Evolutionary conservation across 2,797 vertebrate genomes (phyloP), one percentile per base, ranked within the genome.

Genomic region (Nyctalus aviator): DNA sequence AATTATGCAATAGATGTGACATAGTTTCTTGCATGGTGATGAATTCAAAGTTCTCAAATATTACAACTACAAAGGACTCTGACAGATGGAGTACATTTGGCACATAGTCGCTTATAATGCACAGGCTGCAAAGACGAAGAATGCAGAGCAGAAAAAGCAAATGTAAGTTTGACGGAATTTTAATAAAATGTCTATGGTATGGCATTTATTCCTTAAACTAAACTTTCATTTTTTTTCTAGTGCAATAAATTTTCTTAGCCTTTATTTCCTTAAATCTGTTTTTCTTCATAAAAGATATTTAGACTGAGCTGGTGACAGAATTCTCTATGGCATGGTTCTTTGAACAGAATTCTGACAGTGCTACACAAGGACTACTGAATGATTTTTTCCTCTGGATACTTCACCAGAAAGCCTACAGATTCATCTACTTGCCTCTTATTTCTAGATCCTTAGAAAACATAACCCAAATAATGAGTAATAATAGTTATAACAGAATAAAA

Each of bases 231-330:
- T 81, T 75, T 75, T 77, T 41, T 27, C 41, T 27, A 68, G 5
- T 55, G 5, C 30, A 81, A 75, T 91, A 91, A 59, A 88, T 50
- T 91, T 64, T 15, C 48, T 76, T 41, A 66, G 53, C 7, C 5
- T 86, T 84, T 23, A 53, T 91, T 88, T 48, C 13, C 30, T 79
- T 93, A 95, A 88, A 83, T 95, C 25, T 84, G 50, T 85, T 92
- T 93, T 94, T 84, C 76, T 93, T 62, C 37, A 93, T 91, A 87
- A 91, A 91, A 94, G 55, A 59, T 83, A 87, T 88, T 94, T 82
- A 75, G 57, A 64, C 20, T 85, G 77, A 94, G 27, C 8, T 93
- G 18, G 27, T 89, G 73, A 87, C 44, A 95, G 66, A 84, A 90
- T 76, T 95, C 64, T 94, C 50, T 57, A 2, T 30, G 48, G 30